phyloP scores from a whole-genome alignment of 2,888 invertebrate species.

The Caenorhabditis uteleia region DNA sequence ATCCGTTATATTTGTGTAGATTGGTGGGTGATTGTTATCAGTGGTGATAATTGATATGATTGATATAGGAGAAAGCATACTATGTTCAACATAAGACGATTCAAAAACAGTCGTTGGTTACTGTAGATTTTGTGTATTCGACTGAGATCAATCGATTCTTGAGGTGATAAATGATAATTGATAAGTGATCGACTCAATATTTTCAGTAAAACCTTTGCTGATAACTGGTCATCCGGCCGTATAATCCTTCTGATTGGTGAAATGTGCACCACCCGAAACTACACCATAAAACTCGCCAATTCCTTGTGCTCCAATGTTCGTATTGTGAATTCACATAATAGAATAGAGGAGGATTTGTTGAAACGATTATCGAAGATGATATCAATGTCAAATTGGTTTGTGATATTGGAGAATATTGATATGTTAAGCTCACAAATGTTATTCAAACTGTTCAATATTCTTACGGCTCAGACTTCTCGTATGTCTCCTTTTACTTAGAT shows the following conservation, averaged over 20 bases:
- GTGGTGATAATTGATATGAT: background rate
- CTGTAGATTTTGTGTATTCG: slow-evolving; percentile 41
- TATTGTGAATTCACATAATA: slow-evolving; percentile 54
- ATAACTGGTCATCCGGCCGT: slow-evolving; percentile 53
- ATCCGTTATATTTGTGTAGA: slow-evolving; percentile 30
- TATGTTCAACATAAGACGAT: slow-evolving; percentile 38
- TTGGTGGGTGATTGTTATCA: slow-evolving; percentile 7
- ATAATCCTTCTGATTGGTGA: slow-evolving; percentile 51
- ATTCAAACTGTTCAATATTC: slow-evolving; percentile 30
- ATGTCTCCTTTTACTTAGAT: too few species aligned
- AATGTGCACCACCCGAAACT: slow-evolving; percentile 27
- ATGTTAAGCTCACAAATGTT: slow-evolving; percentile 28
- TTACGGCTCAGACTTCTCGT: slow-evolving; percentile 4
- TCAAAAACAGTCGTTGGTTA: slow-evolving; percentile 25
- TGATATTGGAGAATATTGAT: slow-evolving; percentile 60
- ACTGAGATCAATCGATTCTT: slow-evolving; percentile 22
- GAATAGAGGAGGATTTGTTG: slow-evolving; percentile 20
- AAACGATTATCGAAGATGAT: slow-evolving; percentile 34
- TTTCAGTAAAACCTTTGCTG: slow-evolving; percentile 42
- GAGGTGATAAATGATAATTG: too few species aligned
- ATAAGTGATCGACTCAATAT: background rate
- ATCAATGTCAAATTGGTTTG: slow-evolving; percentile 27
- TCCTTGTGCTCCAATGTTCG: slow-evolving; percentile 49
- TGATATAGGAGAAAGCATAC: slow-evolving; percentile 37
- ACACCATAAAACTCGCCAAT: slow-evolving; percentile 25